Percentiles rank a stretch among this genome's conserved stretches.
Conservation (phyloP, 1,140 invertebrate species). For the Temnothorax longispinosus region DNA sequence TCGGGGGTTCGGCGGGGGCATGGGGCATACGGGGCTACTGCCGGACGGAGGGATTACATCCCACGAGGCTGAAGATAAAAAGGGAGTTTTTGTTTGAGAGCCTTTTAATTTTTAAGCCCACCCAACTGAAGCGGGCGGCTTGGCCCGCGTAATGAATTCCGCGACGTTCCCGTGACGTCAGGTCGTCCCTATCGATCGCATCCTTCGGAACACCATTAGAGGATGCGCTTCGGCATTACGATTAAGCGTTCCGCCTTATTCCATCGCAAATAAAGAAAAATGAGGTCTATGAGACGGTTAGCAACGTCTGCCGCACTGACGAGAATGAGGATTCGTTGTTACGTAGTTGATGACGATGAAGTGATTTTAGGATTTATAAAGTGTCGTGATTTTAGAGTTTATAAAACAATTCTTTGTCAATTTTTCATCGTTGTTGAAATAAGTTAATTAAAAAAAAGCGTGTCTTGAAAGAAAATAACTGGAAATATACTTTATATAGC, state of each 20-base stretch:
- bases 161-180: slow-evolving; percentile 74
- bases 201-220: slow-evolving; percentile 67
- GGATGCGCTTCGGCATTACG: slow-evolving; percentile 78
- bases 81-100: slow-evolving; percentile 78
- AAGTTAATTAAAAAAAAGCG: background rate
- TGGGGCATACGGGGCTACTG: slow-evolving; percentile 20
- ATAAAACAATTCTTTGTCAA: background rate
- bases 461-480: background rate
- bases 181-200: slow-evolving; percentile 79
- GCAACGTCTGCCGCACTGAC: background rate
- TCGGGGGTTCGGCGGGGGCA: slow-evolving; percentile 14
- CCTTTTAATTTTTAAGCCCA: slow-evolving; percentile 83
- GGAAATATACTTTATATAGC: background rate
- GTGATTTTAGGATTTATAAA: no score
- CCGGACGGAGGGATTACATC: slow-evolving; percentile 67
- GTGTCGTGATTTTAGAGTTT: background rate
- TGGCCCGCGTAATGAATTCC: slow-evolving; percentile 81
- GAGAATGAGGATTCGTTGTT: slow-evolving; percentile 1
- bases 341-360: background rate
- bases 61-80: slow-evolving; percentile 72
- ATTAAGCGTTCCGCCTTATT: slow-evolving; percentile 73
- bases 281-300: slow-evolving; percentile 17
- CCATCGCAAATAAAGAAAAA: slow-evolving; percentile 68
- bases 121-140: slow-evolving; percentile 51
- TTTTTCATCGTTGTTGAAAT: background rate